Conservation (phyloP, 2,888 invertebrate species). For the Ochlodes sylvanus region DNA sequence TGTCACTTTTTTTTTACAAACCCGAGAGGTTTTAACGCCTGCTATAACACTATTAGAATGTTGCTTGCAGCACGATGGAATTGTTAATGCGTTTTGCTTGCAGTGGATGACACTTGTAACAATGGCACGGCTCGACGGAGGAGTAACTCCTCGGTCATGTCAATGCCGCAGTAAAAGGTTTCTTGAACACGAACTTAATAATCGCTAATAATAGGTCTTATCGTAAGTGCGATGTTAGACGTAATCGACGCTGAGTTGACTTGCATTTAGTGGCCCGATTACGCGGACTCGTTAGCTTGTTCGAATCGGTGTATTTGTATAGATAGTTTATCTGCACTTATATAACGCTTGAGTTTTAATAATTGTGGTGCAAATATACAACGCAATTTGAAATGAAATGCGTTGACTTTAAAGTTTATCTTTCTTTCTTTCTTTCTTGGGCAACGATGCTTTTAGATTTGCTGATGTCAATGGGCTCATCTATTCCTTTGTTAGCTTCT, state of each 20-base stretch:
- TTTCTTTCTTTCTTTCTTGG: too few species aligned
- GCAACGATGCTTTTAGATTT: too few species aligned
- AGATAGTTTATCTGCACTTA: not conserved
- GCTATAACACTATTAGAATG: not conserved
- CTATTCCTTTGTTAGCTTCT: too few species aligned
- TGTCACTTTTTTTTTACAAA: not conserved
- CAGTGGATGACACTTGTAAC: slow-evolving; percentile 33
- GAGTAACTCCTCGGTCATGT: slow-evolving; percentile 15
- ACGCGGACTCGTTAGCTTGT: not conserved
- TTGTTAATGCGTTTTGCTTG: slow-evolving; percentile 23
- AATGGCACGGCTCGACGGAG: slow-evolving; percentile 18
- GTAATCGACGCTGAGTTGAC: slow-evolving; percentile 12
- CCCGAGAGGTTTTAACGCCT: not conserved
- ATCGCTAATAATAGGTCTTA: slow-evolving; percentile 29
- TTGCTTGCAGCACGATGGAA: slow-evolving; percentile 23
- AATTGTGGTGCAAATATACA: too few species aligned
- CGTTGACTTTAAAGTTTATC: too few species aligned
- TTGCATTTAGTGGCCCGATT: not conserved
- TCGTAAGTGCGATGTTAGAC: slow-evolving; percentile 17
- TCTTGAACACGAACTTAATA: slow-evolving; percentile 25
- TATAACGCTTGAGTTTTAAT: too few species aligned
- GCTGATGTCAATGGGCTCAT: too few species aligned
- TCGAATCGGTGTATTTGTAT: not conserved
- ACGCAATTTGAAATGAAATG: too few species aligned
- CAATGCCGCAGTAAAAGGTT: slow-evolving; percentile 35